phyloP scores from a whole-genome alignment of 2,888 invertebrate genomes.

The Tachina grossa region DNA sequence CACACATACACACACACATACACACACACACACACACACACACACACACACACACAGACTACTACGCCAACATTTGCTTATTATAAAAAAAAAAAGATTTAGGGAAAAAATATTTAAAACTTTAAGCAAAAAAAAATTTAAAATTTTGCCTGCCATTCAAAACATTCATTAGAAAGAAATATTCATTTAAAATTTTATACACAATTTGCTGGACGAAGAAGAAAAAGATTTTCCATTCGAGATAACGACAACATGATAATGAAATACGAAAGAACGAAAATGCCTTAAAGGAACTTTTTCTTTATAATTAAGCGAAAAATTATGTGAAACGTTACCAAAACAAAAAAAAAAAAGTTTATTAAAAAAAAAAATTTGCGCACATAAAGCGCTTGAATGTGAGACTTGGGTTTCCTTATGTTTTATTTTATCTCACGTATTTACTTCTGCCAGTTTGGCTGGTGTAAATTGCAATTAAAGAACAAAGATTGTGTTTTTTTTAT shows the following conservation, averaged over 20 bases:
- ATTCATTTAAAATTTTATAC: constrained; percentile 26
- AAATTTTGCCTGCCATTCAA: neutral
- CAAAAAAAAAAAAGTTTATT: neutral
- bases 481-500: neutral
- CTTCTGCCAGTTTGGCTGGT: constrained; percentile 6
- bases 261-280: constrained; percentile 19
- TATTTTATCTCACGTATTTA: neutral
- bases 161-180: constrained; percentile 5
- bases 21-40: too few relatives aligned
- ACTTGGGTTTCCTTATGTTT: constrained; percentile 21
- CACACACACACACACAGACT: too few relatives aligned
- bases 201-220: constrained; percentile 15
- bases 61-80: neutral
- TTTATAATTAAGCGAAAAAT: constrained; percentile 36
- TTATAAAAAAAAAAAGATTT: neutral
- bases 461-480: constrained; percentile 59
- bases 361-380: constrained; percentile 34
- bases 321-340: too few relatives aligned
- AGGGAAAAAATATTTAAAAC: neutral
- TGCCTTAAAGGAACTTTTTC: constrained; percentile 41
- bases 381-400: constrained; percentile 22
- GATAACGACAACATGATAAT: constrained; percentile 47
- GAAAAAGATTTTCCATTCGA: constrained; percentile 50
- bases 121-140: neutral
- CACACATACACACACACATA: too few relatives aligned